Percentiles rank a stretch among this genome's conserved stretches.
Evolutionary conservation across 2,113 vertebrate species (phyloP).

Genomic region (Muntiacus reevesi): DNA sequence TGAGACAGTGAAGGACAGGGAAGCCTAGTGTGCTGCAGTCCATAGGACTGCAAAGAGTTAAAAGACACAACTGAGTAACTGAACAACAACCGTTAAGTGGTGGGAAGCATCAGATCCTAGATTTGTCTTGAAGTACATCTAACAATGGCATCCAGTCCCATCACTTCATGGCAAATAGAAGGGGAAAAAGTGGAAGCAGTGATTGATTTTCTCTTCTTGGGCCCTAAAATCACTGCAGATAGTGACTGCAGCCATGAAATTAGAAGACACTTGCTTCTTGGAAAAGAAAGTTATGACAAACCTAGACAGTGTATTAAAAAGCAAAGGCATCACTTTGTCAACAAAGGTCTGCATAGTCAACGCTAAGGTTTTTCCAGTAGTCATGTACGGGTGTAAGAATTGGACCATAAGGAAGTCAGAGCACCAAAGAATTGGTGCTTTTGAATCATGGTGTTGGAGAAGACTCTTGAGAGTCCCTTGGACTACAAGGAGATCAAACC

Average conservation of each 20-base stretch:
- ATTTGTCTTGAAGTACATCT: not conserved
- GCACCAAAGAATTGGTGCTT: not conserved
- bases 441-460: not conserved
- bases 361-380: not conserved
- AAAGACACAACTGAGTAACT: not conserved
- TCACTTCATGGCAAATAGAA: not conserved
- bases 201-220: not conserved
- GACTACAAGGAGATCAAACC: not conserved
- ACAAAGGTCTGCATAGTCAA: not conserved
- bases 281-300: not conserved
- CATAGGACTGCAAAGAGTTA: not conserved
- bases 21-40: not conserved
- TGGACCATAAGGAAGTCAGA: not conserved
- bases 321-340: not conserved
- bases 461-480: not conserved
- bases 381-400: not conserved
- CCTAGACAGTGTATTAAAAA: not conserved
- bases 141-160: not conserved
- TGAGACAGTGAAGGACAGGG: not conserved
- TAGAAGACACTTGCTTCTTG: not conserved
- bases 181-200: not conserved
- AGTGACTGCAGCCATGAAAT: not conserved
- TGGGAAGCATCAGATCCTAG: not conserved
- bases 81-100: not conserved
- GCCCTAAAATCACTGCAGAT: not conserved